Evolutionary conservation across 2,888 invertebrate species (phyloP).

Genomic region (Tachystola acroxantha): DNA sequence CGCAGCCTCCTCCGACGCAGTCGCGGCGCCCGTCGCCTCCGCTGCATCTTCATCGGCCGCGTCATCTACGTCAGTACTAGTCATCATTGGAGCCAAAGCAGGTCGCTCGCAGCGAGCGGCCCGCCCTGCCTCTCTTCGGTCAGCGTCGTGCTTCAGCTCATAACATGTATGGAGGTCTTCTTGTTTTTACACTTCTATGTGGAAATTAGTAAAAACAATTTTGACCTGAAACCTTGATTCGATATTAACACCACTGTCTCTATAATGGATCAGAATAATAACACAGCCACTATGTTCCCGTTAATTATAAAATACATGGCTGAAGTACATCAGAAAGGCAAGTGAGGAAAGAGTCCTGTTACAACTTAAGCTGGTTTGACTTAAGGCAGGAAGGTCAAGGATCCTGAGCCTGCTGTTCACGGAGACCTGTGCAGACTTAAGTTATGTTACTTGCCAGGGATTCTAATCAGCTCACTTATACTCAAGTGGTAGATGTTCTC

Average conservation of each 20-base stretch:
- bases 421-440: constrained; percentile 3
- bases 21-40: constrained; percentile 42
- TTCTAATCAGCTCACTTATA: constrained; percentile 1
- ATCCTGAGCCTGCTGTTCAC: constrained; percentile 1
- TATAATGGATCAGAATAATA: constrained; percentile 41
- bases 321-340: constrained; percentile 24
- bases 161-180: constrained; percentile 26
- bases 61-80: constrained; percentile 68
- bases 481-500: constrained; percentile 1
- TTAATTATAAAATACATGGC: constrained; percentile 36
- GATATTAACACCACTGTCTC: constrained; percentile 69
- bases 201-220: constrained; percentile 34
- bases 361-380: constrained; percentile 12
- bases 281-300: constrained; percentile 41
- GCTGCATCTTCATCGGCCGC: constrained; percentile 45
- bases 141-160: constrained; percentile 17
- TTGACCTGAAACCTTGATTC: constrained; percentile 77
- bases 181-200: constrained; percentile 38
- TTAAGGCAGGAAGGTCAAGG: constrained; percentile 5
- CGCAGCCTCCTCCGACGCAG: constrained; percentile 39
- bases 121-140: constrained; percentile 51
- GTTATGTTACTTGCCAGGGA: background rate
- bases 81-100: constrained; percentile 57
- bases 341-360: constrained; percentile 19
- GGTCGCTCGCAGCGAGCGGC: constrained; percentile 64